Percentiles rank a stretch among this genome's conserved stretches.
Evolutionary conservation across 2,797 vertebrate genomes (phyloP).

Genomic region (Melanotaenia maccullochi): DNA sequence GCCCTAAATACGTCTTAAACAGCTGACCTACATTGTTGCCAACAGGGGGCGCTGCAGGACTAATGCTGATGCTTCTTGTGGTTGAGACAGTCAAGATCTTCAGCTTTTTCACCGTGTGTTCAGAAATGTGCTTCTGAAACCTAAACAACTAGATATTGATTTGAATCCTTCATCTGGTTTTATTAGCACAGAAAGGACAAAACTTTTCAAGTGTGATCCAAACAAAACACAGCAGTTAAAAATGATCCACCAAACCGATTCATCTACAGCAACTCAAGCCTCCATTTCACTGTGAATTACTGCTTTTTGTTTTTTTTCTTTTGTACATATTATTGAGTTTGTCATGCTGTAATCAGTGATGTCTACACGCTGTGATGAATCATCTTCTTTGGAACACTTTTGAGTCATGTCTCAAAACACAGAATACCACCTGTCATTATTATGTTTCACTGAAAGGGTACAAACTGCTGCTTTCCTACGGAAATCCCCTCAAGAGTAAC

Average conservation of each 20-base stretch:
- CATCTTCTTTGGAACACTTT: slow-evolving; percentile 24
- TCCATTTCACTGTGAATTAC: slow-evolving; percentile 13
- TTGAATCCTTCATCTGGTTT: neutral
- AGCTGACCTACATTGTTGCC: slow-evolving; percentile 28
- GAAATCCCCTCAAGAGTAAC: slow-evolving; percentile 68
- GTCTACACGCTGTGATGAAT: neutral
- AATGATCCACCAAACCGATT: neutral
- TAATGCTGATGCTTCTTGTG: neutral
- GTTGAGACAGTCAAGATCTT: neutral
- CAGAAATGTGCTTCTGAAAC: slow-evolving; percentile 9
- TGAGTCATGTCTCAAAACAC: slow-evolving; percentile 45
- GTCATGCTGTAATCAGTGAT: neutral
- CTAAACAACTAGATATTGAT: neutral
- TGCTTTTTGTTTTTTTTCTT: neutral
- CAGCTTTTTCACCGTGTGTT: neutral
- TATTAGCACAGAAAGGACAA: neutral
- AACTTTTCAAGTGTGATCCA: neutral
- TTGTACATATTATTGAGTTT: neutral
- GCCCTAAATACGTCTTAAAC: neutral
- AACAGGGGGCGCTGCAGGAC: slow-evolving; percentile 56
- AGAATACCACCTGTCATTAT: slow-evolving; percentile 57
- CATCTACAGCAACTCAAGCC: neutral
- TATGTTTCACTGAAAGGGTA: slow-evolving; percentile 34
- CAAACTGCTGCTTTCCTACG: slow-evolving; percentile 25
- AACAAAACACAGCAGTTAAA: neutral